phyloP scores from a whole-genome alignment of 2,888 invertebrate species.

The Galerucella calmariensis region DNA sequence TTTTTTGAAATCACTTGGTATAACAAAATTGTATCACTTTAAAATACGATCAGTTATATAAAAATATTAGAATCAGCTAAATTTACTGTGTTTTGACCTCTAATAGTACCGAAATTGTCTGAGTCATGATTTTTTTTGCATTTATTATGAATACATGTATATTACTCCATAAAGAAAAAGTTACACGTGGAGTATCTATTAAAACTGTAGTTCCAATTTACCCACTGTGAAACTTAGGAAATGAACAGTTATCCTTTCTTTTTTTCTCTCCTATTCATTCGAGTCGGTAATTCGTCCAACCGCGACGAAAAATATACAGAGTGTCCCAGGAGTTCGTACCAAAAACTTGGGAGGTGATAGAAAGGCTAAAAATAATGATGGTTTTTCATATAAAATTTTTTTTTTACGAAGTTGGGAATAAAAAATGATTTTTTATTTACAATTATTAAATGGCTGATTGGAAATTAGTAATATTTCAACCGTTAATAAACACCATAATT shows the following conservation, averaged over 20 bases:
- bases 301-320: not conserved
- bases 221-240: slow-evolving; percentile 5
- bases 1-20: no score
- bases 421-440: no score
- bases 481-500: no score
- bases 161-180: not conserved
- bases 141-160: not conserved
- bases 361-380: no score
- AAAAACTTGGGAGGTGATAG: no score
- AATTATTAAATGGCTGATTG: no score
- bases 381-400: no score
- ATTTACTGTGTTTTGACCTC: slow-evolving; percentile 2
- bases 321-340: no score
- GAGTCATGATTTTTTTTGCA: not conserved
- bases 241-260: slow-evolving; percentile 5
- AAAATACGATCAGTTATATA: no score
- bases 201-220: slow-evolving; percentile 3
- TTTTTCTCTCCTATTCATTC: not conserved
- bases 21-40: no score
- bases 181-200: slow-evolving; percentile 2
- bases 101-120: not conserved
- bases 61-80: not conserved
- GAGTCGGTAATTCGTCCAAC: not conserved
- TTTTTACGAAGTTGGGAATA: no score
- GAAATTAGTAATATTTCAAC: no score